phyloP scores from a whole-genome alignment of 2,888 invertebrate genomes.

The Eupithecia exiguata region DNA sequence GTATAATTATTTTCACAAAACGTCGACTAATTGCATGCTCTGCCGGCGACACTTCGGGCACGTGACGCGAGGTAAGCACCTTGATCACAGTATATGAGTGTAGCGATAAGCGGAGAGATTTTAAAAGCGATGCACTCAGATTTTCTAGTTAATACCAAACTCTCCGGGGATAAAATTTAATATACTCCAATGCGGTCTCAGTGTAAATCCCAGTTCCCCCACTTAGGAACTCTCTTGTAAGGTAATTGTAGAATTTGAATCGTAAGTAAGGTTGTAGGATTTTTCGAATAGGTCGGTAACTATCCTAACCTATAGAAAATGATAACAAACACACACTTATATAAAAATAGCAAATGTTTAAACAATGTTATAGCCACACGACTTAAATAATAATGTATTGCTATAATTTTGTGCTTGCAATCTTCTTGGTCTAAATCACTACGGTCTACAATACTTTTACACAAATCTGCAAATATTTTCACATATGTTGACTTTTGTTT shows the following conservation, averaged over 20 bases:
- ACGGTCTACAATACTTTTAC: neutral
- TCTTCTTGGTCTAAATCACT: too few species aligned
- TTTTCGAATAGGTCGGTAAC: neutral
- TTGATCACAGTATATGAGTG: constrained; percentile 37
- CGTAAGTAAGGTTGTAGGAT: neutral
- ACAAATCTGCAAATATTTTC: neutral
- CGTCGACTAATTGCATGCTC: constrained; percentile 77
- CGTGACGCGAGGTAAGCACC: constrained; percentile 60
- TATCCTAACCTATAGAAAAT: neutral
- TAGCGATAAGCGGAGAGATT: constrained; percentile 39
- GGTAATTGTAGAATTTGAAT: neutral
- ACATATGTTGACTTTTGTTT: too few species aligned
- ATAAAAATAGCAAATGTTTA: neutral
- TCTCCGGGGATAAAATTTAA: neutral
- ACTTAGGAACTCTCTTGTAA: neutral
- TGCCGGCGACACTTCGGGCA: constrained; percentile 71
- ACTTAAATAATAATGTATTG: neutral
- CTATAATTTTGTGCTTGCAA: neutral
- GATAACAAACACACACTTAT: neutral
- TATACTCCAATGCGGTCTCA: neutral
- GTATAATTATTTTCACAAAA: constrained; percentile 79
- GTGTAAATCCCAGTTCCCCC: neutral
- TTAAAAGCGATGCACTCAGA: neutral
- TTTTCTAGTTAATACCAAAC: neutral
- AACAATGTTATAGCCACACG: too few species aligned